A percentile compares a stretch with the other conserved stretches of the same genome.
These are phyloP conservation scores for western clawed frog (Xenopus tropicalis) DNA, from an alignment of 2,113 vertebrate species.

Conservation along the genomic window UCB_Xtro_10.0 CM004443.2:135331001-135331500, in stretches of 20 bases:
- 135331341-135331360: not conserved
- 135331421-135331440: conserved; percentile 98
- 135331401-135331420: conserved; percentile 92
- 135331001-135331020: no score
- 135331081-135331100: conserved; percentile 32
- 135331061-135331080: not conserved
- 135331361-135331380: conserved; percentile 14
- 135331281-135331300: conserved; percentile 1
- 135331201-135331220: conserved; percentile 8
- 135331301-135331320: no score
- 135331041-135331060: no score
- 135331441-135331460: conserved; percentile 97
- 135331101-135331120: conserved; percentile 22
- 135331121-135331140: conserved; percentile 27
- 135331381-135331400: conserved; percentile 96
- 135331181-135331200: conserved; percentile 15
- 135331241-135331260: not conserved
- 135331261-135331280: conserved; percentile 15
- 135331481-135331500: not conserved
- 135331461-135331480: conserved; percentile 94
- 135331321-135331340: not conserved
- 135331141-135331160: conserved; percentile 8
- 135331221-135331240: conserved; percentile 9
- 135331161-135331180: conserved; percentile 28
- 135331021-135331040: no score